A percentile compares a stretch with the other conserved stretches of the same genome.
Conservation (phyloP, 2,888 invertebrate genomes). For the Poecilobothrus nobilitatus region DNA sequence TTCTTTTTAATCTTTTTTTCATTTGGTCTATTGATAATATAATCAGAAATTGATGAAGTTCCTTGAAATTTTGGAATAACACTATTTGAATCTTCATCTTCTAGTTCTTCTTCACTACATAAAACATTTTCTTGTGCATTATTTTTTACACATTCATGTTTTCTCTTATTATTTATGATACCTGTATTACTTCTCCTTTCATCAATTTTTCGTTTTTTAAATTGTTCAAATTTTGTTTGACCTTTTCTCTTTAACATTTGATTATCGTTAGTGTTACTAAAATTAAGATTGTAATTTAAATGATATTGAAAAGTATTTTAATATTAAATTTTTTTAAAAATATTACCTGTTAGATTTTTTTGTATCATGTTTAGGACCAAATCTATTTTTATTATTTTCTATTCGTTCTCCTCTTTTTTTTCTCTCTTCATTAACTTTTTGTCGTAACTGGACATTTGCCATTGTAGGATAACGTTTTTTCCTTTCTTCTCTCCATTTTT, state of each 20-base stretch:
- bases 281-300: neutral
- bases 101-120: neutral
- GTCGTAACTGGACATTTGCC: conserved; percentile 56
- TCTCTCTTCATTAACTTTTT: conserved; percentile 56
- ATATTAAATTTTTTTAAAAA: too few relatives aligned
- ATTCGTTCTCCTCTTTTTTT: conserved; percentile 67
- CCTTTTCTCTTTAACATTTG: neutral
- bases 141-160: neutral
- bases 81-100: neutral
- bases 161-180: neutral
- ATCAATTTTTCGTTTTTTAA: conserved; percentile 16
- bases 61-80: conserved; percentile 20
- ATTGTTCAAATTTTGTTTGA: conserved; percentile 15
- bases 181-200: neutral
- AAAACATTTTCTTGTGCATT: neutral
- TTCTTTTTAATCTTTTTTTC: conserved; percentile 20
- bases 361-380: conserved; percentile 42
- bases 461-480: conserved; percentile 69
- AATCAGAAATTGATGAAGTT: conserved; percentile 18
- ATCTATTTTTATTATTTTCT: conserved; percentile 41
- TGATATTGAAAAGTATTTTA: too few relatives aligned
- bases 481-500: conserved; percentile 76
- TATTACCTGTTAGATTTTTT: conserved; percentile 22
- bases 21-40: conserved; percentile 9
- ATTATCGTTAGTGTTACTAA: conserved; percentile 1